Evolutionary conservation across 1,140 invertebrate species (phyloP).

Genomic region (Frieseomelitta varia): DNA sequence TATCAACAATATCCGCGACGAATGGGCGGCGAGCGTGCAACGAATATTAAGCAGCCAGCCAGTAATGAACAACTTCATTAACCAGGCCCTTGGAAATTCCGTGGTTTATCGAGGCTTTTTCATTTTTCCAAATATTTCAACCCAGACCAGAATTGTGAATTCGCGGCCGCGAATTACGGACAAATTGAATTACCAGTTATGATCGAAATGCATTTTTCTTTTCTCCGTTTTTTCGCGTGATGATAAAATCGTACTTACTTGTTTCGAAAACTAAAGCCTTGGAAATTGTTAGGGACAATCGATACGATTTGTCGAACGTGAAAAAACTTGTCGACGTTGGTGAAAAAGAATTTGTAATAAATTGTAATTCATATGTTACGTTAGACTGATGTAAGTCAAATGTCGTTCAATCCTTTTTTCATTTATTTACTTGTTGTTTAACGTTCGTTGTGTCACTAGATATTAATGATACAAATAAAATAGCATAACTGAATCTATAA

Average conservation of each 20-base stretch:
- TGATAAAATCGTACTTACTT: not conserved
- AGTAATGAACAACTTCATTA: slow-evolving; percentile 16
- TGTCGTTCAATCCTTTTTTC: too few relatives aligned
- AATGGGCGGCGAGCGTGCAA: not conserved
- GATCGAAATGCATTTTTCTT: not conserved
- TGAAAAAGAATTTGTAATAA: too few relatives aligned
- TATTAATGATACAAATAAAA: too few relatives aligned
- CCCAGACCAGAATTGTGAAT: not conserved
- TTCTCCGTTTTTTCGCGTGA: not conserved
- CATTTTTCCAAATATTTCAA: slow-evolving; percentile 10
- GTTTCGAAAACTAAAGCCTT: not conserved
- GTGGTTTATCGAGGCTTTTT: not conserved
- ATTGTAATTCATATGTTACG: too few relatives aligned
- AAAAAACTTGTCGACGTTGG: not conserved
- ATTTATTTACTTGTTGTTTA: too few relatives aligned
- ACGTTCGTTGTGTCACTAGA: too few relatives aligned
- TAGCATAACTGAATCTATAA: too few relatives aligned
- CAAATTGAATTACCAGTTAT: not conserved
- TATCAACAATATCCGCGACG: not conserved
- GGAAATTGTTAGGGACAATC: not conserved
- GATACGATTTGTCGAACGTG: not conserved
- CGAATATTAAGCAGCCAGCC: slow-evolving; percentile 2
- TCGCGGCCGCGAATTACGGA: too few relatives aligned
- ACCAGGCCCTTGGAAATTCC: not conserved
- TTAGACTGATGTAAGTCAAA: too few relatives aligned